Base-by-base conservation (phyloP, 2,888 invertebrate species). In the Polyploca ridens region DNA sequence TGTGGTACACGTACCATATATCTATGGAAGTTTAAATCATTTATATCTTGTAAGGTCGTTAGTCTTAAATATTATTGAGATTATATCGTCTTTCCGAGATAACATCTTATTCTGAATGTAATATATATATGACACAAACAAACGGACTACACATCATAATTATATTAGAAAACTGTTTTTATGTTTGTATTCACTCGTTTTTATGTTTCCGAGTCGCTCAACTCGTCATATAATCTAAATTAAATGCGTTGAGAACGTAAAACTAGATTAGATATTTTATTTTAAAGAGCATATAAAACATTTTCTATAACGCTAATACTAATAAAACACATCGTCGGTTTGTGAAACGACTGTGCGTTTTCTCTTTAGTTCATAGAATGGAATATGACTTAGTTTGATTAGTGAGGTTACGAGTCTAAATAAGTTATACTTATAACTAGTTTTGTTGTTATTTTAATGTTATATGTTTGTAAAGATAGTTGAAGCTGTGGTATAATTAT, bases 191-290 rank as follows among this genome's bases (percentile, higher is more conserved):
- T 19, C 19, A 19, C 3, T 54, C 54, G 10, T n/a, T 54, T 54
- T 54, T 19, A 54, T 54, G 54, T 54, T 19, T 54, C 19, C 54
- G 54, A 54, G 54, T 54, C 54, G 14, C 54, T 54, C 54, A 54
- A 10, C 5, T 10, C 14, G 19, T 3, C 8, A 19, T 54, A 7
- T 54, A 54, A 54, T 54, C 54, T 54, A 49, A 49, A 49, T 10
- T 49, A 54, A 54, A 54, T 54, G 19, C 54, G 54, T 54, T 19
- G 19, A 10, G 7, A 54, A 19, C 54, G 54, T 54, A 10, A 54
- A 54, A 54, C 54, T 54, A 54, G 54, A 54, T 54, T 54, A 54
- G 10, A 54, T 54, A 54, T 54, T 54, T 19, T 54, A 54, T 54
- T 54, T 54, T 54, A 19, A 54, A 54, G 16, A 54, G 54, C 19